A percentile compares a stretch with the other conserved stretches of the same genome.
Evolutionary conservation across 53 echinoderm and acorn worm genomes (phyloP).

Genomic region (Actinopyga echinites): DNA sequence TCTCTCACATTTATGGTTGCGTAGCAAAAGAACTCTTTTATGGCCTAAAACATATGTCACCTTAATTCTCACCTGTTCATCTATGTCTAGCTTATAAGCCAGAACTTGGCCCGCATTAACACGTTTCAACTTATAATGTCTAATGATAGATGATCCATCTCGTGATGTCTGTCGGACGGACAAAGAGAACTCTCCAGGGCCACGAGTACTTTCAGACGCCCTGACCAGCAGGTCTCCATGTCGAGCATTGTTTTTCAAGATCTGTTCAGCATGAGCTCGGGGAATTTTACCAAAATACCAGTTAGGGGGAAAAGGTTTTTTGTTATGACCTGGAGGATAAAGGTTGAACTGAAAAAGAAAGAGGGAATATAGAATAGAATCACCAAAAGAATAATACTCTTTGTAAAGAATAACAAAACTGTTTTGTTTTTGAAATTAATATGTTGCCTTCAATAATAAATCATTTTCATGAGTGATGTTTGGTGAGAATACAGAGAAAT

Average conservation of each 20-base stretch:
- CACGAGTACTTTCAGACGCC: slow-evolving; percentile 62
- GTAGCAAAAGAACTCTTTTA: no score
- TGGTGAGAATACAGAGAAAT: no score
- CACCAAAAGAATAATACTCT: no score
- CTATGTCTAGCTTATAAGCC: slow-evolving; percentile 60
- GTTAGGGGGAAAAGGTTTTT: slow-evolving; percentile 64
- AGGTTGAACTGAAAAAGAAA: slow-evolving; percentile 2
- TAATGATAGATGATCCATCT: slow-evolving; percentile 57
- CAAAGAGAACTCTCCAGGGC: slow-evolving; percentile 70
- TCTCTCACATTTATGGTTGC: no score
- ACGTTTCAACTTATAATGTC: slow-evolving; percentile 79
- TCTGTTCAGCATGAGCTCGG: slow-evolving; percentile 75
- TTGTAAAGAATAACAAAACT: no score
- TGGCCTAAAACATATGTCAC: no score
- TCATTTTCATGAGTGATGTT: no score
- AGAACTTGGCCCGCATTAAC: background rate
- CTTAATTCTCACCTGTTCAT: slow-evolving; percentile 27
- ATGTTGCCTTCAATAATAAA: no score
- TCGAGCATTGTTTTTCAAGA: slow-evolving; percentile 72
- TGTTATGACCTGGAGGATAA: slow-evolving; percentile 2
- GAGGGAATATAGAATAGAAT: background rate
- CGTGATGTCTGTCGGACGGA: slow-evolving; percentile 75
- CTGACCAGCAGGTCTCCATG: slow-evolving; percentile 77
- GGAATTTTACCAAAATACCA: slow-evolving; percentile 87
- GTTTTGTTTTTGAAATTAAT: no score